Percentiles rank a stretch among this genome's conserved stretches.
Conservation (phyloP, 2,113 vertebrate species). For the Macaca mulatta region DNA sequence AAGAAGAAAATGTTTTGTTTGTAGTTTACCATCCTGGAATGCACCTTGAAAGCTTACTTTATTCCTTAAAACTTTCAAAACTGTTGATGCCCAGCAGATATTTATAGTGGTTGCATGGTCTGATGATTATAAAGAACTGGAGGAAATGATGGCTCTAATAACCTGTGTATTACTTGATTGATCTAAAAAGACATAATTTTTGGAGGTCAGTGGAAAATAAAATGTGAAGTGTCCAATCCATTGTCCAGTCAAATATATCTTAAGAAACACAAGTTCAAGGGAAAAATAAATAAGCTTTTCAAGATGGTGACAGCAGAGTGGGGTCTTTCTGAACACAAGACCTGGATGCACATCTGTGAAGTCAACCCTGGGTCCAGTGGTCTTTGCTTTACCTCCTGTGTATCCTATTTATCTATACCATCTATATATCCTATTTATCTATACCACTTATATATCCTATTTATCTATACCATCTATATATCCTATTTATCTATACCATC, state of each 20-base stretch:
- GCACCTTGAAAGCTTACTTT: neutral
- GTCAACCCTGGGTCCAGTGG: neutral
- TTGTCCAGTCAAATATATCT: neutral
- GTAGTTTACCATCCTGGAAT: neutral
- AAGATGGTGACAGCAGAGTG: neutral
- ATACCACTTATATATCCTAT: too few species aligned
- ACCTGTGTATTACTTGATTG: too few species aligned
- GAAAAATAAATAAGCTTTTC: neutral
- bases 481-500: too few species aligned
- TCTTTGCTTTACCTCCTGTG: neutral
- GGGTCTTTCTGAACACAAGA: neutral
- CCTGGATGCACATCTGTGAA: fast-evolving
- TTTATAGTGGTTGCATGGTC: neutral
- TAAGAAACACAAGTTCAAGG: neutral
- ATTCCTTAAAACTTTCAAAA: neutral
- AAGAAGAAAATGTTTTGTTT: neutral
- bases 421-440: too few species aligned
- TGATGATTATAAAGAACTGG: neutral
- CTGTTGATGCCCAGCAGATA: neutral
- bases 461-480: too few species aligned
- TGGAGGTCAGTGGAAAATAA: neutral
- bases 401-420: neutral
- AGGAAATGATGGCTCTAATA: neutral
- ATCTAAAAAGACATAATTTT: neutral
- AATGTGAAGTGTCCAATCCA: too few species aligned